A percentile compares a stretch with the other conserved stretches of the same genome.
Evolutionary conservation across 64 coral and sea anemone species (phyloP).

Genomic region (Montipora cactus): DNA sequence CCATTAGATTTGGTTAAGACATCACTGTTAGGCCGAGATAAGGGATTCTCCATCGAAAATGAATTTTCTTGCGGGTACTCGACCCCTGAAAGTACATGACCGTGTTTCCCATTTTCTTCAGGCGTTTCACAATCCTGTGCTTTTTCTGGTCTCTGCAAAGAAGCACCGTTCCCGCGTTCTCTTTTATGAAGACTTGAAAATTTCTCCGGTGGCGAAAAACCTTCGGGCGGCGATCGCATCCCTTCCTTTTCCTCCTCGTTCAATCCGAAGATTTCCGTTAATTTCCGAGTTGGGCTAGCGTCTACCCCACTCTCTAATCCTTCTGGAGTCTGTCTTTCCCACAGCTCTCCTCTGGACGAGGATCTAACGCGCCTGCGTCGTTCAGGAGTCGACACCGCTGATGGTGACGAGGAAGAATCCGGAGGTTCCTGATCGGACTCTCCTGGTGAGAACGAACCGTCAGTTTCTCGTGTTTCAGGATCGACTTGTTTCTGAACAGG

Average conservation of each 20-base stretch:
- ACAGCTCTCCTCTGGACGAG: conserved; percentile 23
- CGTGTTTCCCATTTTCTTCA: neutral
- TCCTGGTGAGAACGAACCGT: neutral
- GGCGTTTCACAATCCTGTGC: neutral
- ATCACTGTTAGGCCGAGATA: conserved; percentile 26
- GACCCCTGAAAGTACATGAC: neutral
- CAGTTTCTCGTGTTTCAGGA: neutral
- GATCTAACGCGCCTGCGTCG: conserved; percentile 31
- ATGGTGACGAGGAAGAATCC: conserved; percentile 17
- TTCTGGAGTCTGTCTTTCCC: conserved; percentile 23
- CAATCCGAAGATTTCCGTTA: conserved; percentile 48
- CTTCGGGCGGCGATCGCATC: conserved; percentile 37
- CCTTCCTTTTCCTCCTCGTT: conserved; percentile 9
- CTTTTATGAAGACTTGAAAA: conserved; percentile 17
- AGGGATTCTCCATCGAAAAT: conserved; percentile 19
- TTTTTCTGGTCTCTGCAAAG: conserved; percentile 11
- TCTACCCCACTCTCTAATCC: conserved; percentile 6
- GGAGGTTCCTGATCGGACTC: conserved; percentile 29
- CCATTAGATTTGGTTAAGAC: neutral
- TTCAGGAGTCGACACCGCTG: conserved; percentile 38
- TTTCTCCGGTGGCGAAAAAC: conserved; percentile 26
- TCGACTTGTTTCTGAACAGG: neutral
- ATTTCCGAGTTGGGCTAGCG: conserved; percentile 34
- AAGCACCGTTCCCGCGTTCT: conserved; percentile 36
- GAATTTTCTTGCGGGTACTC: neutral